A percentile compares a stretch with the other conserved stretches of the same genome.
These are phyloP conservation scores for Agrochola macilenta DNA, from an alignment of 2,888 invertebrate genomes.

Conservation along the genomic window DNA sequence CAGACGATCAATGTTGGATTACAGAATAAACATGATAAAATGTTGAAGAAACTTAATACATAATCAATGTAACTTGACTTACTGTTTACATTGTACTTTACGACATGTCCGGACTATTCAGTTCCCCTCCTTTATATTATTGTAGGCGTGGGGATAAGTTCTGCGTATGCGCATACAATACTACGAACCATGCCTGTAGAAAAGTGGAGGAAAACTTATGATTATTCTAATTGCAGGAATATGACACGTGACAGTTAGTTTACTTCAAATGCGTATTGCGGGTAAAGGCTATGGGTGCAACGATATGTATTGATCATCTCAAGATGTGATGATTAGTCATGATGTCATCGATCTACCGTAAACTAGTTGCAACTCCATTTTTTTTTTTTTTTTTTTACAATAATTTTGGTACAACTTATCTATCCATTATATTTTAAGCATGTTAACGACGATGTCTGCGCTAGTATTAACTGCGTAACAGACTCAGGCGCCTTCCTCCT, in stretches of 20 bases:
- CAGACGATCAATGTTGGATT: neutral
- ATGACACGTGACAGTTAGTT: neutral
- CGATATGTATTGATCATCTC: neutral
- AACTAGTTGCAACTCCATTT: neutral
- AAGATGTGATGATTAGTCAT: neutral
- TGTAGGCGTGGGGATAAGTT: constrained; percentile 48
- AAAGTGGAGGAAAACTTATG: constrained; percentile 35
- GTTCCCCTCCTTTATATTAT: constrained; percentile 57
- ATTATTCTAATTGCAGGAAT: constrained; percentile 21
- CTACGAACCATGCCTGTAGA: constrained; percentile 1
- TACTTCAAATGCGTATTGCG: neutral
- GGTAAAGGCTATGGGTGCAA: neutral
- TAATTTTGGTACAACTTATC: no score
- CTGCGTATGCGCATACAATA: constrained; percentile 42
- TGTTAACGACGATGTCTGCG: no score
- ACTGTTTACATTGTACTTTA: constrained; percentile 56
- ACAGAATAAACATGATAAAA: neutral
- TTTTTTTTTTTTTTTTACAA: no score
- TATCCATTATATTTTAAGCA: no score
- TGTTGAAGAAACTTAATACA: neutral
- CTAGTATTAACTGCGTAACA: no score
- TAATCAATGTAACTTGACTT: constrained; percentile 40
- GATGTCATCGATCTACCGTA: neutral
- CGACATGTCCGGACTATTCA: constrained; percentile 48
- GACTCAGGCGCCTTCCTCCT: no score